Base-by-base conservation (phyloP, 64 coral and sea anemone genomes). In the Stichodactyla helianthus region DNA sequence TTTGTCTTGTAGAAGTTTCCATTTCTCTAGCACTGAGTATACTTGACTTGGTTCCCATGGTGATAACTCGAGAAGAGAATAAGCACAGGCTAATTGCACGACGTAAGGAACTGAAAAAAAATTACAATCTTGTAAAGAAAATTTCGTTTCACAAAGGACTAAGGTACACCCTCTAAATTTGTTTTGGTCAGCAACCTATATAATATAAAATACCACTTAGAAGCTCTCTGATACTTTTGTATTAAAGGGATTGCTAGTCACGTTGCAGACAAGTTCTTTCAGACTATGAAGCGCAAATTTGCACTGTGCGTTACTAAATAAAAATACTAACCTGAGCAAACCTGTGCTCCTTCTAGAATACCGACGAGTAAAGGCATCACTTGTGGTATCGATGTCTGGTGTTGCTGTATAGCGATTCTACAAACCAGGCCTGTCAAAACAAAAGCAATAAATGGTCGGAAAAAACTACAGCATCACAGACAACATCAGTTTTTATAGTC, bases 41-140 rank as follows among this genome's bases (percentile, higher is more conserved):
- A 86, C 68, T 62, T 79, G 82, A 59, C 44, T 50, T 16, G 87
- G 83, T 86, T 93, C 83, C 88, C 87, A 89, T 52, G 74, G 77
- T 0, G 84, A 71, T 50, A 94, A 35, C 53, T 90, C 84, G 4
- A 94, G 85, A 51, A 90, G 82, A 20, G 93, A 82, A 10, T 83
- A 17, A 13, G 85, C 93, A 67, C 85, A 59, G 11, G 93, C 88
- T 0, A 90, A 77, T 31, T 93, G 80, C 1, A 93, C 31, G 31
- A 79, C 58, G 20, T 71, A 92, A 0, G 90, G 59, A 61, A 92
- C 90, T 92, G 16, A 2, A 77, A 31, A 82, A 22, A 2, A 59
- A 59, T 59, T 59, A 1, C 14, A 59, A 12, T 59, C 9, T 59
- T 16, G 9, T 59, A 59, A 12, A 16, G 56, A 59, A 12, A 59